Percentiles rank a stretch among this genome's conserved stretches.
Evolutionary conservation across 2,888 invertebrate species (phyloP).

Genomic region (Nemapogon koenigi): DNA sequence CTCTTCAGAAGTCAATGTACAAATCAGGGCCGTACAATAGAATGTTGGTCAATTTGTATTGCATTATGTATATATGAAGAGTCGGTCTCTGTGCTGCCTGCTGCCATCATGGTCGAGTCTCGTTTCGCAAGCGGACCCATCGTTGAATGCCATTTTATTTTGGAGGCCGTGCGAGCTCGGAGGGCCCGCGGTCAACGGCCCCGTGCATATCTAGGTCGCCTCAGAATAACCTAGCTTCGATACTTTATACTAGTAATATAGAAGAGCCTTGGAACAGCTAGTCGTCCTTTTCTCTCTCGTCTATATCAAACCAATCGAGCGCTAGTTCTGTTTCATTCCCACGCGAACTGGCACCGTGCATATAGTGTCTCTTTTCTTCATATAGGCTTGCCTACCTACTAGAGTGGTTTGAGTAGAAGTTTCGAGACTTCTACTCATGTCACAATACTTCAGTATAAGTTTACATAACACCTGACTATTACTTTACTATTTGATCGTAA

Average conservation of each 20-base stretch:
- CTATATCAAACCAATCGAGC: constrained; percentile 22
- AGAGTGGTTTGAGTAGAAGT: constrained; percentile 28
- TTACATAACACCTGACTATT: constrained; percentile 29
- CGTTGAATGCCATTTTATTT: constrained; percentile 63
- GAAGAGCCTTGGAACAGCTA: constrained; percentile 44
- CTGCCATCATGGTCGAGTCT: constrained; percentile 43
- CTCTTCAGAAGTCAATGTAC: too few species aligned
- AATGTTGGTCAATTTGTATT: constrained; percentile 7
- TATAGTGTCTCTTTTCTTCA: constrained; percentile 8
- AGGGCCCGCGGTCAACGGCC: constrained; percentile 64
- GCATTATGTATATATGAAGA: constrained; percentile 16
- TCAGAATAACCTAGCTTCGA: constrained; percentile 65
- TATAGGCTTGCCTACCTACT: constrained; percentile 3
- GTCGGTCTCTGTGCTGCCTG: constrained; percentile 29
- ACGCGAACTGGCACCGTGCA: background rate
- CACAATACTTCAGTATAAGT: constrained; percentile 18
- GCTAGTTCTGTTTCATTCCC: constrained; percentile 3
- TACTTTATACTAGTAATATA: constrained; percentile 54
- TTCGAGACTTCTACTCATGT: constrained; percentile 21
- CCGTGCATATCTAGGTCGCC: constrained; percentile 60
- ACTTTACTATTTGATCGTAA: constrained; percentile 19
- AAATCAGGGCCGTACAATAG: constrained; percentile 23
- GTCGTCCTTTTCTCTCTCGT: constrained; percentile 47
- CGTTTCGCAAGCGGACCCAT: constrained; percentile 62
- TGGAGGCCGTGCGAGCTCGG: constrained; percentile 58